Evolutionary conservation across 2,888 invertebrate species (phyloP), one percentile per base, ranked within the genome.

Genomic region (Tryphoninae sp.): DNA sequence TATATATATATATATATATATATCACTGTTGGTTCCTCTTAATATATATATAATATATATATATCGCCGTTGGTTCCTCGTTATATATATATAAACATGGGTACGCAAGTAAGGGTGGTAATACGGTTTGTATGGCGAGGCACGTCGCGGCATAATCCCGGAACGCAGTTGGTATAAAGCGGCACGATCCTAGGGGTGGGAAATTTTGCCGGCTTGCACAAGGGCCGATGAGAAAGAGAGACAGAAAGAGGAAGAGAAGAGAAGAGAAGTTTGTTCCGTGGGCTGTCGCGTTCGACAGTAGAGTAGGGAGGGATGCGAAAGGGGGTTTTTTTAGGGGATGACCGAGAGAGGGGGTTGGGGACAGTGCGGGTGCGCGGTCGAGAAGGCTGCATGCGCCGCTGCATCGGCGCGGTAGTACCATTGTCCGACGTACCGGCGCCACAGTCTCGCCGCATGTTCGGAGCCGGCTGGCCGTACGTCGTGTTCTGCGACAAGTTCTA

Each of bases 401-500:
- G 89, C 88, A 86, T 83, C 86, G 87, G 84, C 87, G 86, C 85
- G 85, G 80, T 90, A 90, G 90, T 90, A 89, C 89, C 84, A 84
- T 82, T 84, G 85, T 84, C 86, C 77, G 72, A 64, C 86, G 82
- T 78, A 78, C 69, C 84, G 87, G 90, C 90, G 90, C 90, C 87
- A 89, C 88, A 88, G 87, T 87, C 86, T 86, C 88, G 87, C 88
- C 87, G 87, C 88, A 88, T 89, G 89, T 86, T 80, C 85, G 84
- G 82, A 88, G 84, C 88, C 89, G 89, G 89, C 84, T 84, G 85
- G 84, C 82, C 72, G 83, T 81, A 77, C 73, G 80, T 82, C 79
- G 79, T 71, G 71, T 74, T 77, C 77, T 80, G 79, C 82, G 79
- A 77, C 83, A 78, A 78, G 81, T 82, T 64, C 67, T 69, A 71